Base-by-base conservation (phyloP, 37 sponge, comb jelly and placozoan genomes). In the Cladorhizidae sp. region DNA sequence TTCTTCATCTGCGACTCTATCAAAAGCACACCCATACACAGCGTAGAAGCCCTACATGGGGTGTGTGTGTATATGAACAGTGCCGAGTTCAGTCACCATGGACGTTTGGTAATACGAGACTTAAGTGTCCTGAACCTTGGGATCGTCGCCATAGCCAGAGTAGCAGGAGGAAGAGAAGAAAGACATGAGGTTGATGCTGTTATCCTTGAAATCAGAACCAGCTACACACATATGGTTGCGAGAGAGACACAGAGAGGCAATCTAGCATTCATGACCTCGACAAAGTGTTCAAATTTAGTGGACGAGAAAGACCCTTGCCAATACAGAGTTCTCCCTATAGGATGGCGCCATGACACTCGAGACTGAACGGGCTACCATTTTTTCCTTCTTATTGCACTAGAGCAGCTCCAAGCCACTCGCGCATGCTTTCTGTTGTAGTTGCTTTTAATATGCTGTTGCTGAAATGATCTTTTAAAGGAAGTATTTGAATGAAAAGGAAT, bases 181-280 rank as follows among this genome's bases (percentile, higher is more conserved):
- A 1, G 89, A 87, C 94, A 98, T 93, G 33, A 98, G 41, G 71
- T 98, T 85, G 22, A 98, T 33, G 36, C 85, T 82, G 50, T 98
- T 88, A 61, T 96, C 95, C 57, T 88, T 89, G 74, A 76, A 92
- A 40, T 94, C 91, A 25, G 93, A 90, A 8, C 93, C 91, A 69
- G 73, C 93, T 89, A 50, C 49, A 45, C n/a, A n/a, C n/a, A n/a
- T n/a, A 45, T 45, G 49, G 5, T 12, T 9, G 9, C 49, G 9
- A 45, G 5, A 45, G 49, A 45, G 49, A 9, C 49, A 45, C 49
- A 45, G 9, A 9, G 49, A 45, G 49, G 49, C n/a, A n/a, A n/a
- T n/a, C n/a, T n/a, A n/a, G n/a, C n/a, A n/a, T n/a, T n/a, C n/a
- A n/a, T n/a, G n/a, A n/a, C n/a, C n/a, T n/a, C n/a, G n/a, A n/a